Percentiles rank a stretch among this genome's conserved stretches.
Evolutionary conservation across 2,888 invertebrate species (phyloP).

Genomic region (Urechis unicinctus): DNA sequence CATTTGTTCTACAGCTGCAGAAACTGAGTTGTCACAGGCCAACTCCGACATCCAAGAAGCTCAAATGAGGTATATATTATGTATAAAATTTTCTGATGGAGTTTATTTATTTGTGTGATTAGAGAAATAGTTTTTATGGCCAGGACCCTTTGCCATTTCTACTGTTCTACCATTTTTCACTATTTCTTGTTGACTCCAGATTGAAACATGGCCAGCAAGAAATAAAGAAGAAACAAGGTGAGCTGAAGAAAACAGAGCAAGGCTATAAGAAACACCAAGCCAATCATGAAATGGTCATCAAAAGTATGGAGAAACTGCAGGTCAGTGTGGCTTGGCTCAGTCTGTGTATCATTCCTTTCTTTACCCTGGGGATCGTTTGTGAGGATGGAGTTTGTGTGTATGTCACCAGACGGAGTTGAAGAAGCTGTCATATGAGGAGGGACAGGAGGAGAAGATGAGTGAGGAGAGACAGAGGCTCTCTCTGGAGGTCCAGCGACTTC

Average conservation of each 20-base stretch:
- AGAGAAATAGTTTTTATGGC: neutral
- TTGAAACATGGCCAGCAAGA: slow-evolving; percentile 47
- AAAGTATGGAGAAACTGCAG: slow-evolving; percentile 46
- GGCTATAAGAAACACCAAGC: slow-evolving; percentile 64
- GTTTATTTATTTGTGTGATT: too few species aligned
- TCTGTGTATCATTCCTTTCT: neutral
- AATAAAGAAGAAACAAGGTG: slow-evolving; percentile 62
- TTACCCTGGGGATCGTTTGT: neutral
- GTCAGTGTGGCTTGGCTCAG: slow-evolving; percentile 24
- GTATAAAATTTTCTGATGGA: too few species aligned
- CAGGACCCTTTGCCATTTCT: neutral
- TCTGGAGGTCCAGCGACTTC: slow-evolving; percentile 57
- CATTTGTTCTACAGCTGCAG: slow-evolving; percentile 60
- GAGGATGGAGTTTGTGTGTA: too few species aligned
- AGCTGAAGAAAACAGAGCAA: slow-evolving; percentile 63
- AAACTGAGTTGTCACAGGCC: slow-evolving; percentile 68
- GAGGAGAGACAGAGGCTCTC: slow-evolving; percentile 54
- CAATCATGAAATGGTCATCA: slow-evolving; percentile 54
- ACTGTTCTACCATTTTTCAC: neutral
- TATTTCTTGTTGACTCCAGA: slow-evolving; percentile 17
- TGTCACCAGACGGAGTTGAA: slow-evolving; percentile 53
- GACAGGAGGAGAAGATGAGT: slow-evolving; percentile 57
- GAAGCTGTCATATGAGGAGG: slow-evolving; percentile 58
- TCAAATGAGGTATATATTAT: slow-evolving; percentile 59
- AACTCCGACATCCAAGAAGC: slow-evolving; percentile 73